These are phyloP conservation scores for Alectura lathami DNA, from an alignment of 2,113 vertebrate genomes.

Conservation along the genomic window DNA sequence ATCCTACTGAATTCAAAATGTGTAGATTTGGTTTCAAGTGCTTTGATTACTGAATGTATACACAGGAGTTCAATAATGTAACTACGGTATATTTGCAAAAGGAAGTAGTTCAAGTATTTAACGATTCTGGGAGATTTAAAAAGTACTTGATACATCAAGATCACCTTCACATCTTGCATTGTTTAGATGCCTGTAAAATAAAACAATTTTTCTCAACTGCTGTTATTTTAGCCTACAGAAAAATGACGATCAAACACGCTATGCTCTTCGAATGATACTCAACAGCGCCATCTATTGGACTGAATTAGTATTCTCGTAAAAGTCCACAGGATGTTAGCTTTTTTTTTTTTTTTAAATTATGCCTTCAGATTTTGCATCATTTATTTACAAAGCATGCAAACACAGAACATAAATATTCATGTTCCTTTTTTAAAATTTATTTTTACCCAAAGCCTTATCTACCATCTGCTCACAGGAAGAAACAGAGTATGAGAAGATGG, in stretches of 20 bases:
- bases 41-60: background rate
- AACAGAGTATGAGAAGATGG: background rate
- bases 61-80: background rate
- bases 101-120: background rate
- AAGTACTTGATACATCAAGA: background rate
- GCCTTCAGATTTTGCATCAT: background rate
- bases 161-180: background rate
- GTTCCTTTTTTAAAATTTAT: background rate
- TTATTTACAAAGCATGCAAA: conserved; percentile 12
- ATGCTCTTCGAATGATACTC: background rate
- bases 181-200: background rate
- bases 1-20: background rate
- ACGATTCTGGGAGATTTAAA: background rate
- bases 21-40: background rate
- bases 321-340: background rate
- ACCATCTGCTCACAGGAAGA: background rate
- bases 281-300: conserved; percentile 56
- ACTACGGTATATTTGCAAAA: background rate
- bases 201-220: background rate
- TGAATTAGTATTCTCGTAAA: background rate
- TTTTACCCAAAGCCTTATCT: background rate
- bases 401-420: background rate
- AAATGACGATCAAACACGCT: conserved; percentile 12
- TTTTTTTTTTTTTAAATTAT: background rate
- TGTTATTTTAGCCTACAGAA: background rate